Conservation (phyloP, 2,113 vertebrate species). For the Aythya baeri region DNA sequence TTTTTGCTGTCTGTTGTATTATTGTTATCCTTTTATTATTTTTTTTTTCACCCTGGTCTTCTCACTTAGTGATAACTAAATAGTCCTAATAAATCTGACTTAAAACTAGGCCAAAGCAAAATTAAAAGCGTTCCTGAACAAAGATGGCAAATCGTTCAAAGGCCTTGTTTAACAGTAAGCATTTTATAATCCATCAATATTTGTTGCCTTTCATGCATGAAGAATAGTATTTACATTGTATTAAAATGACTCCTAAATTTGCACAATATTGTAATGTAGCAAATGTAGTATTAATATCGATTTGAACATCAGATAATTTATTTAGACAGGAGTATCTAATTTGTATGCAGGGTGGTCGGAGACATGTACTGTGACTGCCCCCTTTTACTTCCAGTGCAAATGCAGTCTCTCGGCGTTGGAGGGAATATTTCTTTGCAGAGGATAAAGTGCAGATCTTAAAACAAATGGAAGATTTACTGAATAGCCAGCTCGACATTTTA, state of each 20-base stretch:
- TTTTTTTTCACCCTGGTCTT: conserved; percentile 16
- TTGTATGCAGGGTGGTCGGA: conserved; percentile 79
- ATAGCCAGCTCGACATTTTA: conserved; percentile 66
- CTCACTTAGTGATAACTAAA: conserved; percentile 37
- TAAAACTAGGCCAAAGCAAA: conserved; percentile 60
- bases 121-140: conserved; percentile 73
- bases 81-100: conserved; percentile 58
- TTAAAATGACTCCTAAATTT: conserved; percentile 79
- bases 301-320: conserved; percentile 81
- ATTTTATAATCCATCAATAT: conserved; percentile 76
- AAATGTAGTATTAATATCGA: conserved; percentile 83
- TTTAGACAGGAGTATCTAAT: conserved; percentile 80
- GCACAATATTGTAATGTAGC: conserved; percentile 80
- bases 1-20: neutral
- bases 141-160: conserved; percentile 71
- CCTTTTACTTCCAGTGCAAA: conserved; percentile 78
- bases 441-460: conserved; percentile 77
- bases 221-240: conserved; percentile 79
- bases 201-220: conserved; percentile 72
- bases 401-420: conserved; percentile 60
- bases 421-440: conserved; percentile 70
- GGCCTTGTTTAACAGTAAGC: conserved; percentile 71
- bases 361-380: conserved; percentile 79
- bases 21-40: no score
- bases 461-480: conserved; percentile 81